A percentile compares a stretch with the other conserved stretches of the same genome.
phyloP scores from a whole-genome alignment of 2,113 vertebrate genomes.

The Erinaceus europaeus region DNA sequence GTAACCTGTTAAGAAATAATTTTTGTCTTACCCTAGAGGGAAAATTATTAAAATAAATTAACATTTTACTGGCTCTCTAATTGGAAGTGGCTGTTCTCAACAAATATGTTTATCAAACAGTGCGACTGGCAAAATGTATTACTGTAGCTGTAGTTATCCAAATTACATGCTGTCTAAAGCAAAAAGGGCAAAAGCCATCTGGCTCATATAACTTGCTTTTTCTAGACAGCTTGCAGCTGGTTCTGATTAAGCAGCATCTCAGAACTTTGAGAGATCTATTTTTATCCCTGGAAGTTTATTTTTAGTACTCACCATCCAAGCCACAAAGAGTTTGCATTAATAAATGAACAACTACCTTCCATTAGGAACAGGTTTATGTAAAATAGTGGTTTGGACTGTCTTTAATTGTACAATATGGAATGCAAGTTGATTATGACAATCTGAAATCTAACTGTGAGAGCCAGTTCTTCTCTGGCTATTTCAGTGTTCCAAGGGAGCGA shows the following conservation, averaged over 20 bases:
- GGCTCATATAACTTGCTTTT: slow-evolving; percentile 86
- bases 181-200: slow-evolving; percentile 89
- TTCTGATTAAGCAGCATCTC: slow-evolving; percentile 88
- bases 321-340: slow-evolving; percentile 84
- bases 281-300: slow-evolving; percentile 83
- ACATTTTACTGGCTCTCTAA: slow-evolving; percentile 82
- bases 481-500: background rate
- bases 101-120: slow-evolving; percentile 88
- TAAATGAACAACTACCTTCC: slow-evolving; percentile 83
- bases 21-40: slow-evolving; percentile 57
- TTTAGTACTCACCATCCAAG: slow-evolving; percentile 83
- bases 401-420: background rate
- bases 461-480: background rate
- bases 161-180: slow-evolving; percentile 86
- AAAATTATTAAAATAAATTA: slow-evolving; percentile 85
- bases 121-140: slow-evolving; percentile 85
- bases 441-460: slow-evolving; percentile 39
- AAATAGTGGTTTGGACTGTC: slow-evolving; percentile 65
- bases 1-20: slow-evolving; percentile 61
- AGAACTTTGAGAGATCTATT: slow-evolving; percentile 83
- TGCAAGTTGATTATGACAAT: slow-evolving; percentile 43
- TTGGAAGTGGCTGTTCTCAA: slow-evolving; percentile 84
- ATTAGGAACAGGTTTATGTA: slow-evolving; percentile 77
- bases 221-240: slow-evolving; percentile 89
- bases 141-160: slow-evolving; percentile 83